Evolutionary conservation across 2,113 vertebrate species (phyloP).

Genomic region (Thymallus thymallus): DNA sequence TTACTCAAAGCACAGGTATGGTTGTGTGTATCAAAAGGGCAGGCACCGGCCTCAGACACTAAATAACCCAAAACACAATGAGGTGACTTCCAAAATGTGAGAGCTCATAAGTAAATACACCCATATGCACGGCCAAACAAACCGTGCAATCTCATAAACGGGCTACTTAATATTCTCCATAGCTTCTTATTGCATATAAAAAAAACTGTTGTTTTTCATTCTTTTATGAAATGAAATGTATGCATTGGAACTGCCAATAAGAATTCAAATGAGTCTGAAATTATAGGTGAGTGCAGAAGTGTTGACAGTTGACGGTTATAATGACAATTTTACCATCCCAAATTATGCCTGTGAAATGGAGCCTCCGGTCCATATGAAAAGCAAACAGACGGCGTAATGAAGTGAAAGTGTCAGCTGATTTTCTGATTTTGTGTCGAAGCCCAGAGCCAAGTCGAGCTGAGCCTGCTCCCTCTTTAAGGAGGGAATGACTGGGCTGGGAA

Average conservation of each 20-base stretch:
- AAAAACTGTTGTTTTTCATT: slow-evolving; percentile 46
- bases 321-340: slow-evolving; percentile 53
- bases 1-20: not conserved
- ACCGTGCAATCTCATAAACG: slow-evolving; percentile 27
- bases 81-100: not conserved
- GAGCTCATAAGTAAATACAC: not conserved
- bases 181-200: slow-evolving; percentile 32
- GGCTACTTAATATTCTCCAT: slow-evolving; percentile 35
- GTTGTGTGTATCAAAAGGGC: not conserved
- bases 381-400: slow-evolving; percentile 44
- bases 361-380: slow-evolving; percentile 34
- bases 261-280: slow-evolving; percentile 62
- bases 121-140: slow-evolving; percentile 29
- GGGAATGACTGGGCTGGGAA: not conserved
- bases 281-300: slow-evolving; percentile 48
- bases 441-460: slow-evolving; percentile 13
- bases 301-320: slow-evolving; percentile 57
- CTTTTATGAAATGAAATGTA: slow-evolving; percentile 54
- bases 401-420: slow-evolving; percentile 33
- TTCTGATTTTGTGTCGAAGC: slow-evolving; percentile 31
- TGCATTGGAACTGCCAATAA: slow-evolving; percentile 54
- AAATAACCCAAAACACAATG: not conserved
- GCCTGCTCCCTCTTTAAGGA: not conserved
- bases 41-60: not conserved
- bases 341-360: slow-evolving; percentile 51